Conservation (phyloP, 2,797 vertebrate species). For the Amazona ochrocephala region DNA sequence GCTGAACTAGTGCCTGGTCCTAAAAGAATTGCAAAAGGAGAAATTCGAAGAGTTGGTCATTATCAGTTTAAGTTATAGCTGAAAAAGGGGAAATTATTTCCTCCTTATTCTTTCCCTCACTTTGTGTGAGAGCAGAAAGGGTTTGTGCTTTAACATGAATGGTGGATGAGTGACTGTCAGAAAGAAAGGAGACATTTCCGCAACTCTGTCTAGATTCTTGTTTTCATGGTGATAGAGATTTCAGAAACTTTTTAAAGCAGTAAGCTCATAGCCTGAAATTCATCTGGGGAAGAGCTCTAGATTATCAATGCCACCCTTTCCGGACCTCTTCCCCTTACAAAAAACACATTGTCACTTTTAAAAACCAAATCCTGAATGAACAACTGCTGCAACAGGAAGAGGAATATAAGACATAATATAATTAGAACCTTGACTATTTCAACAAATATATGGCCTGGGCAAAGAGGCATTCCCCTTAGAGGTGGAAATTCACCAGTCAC, state of each 20-base stretch:
- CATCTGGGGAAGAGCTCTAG: background rate
- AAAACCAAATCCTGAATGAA: background rate
- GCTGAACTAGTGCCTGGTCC: background rate
- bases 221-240: background rate
- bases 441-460: background rate
- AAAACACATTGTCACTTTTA: accelerated
- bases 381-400: background rate
- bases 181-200: background rate
- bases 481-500: background rate
- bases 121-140: background rate
- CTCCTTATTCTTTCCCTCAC: background rate
- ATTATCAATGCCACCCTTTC: background rate
- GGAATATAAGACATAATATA: background rate
- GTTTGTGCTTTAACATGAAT: background rate
- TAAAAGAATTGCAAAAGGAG: background rate
- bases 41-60: background rate
- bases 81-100: background rate
- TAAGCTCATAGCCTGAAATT: background rate
- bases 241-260: background rate
- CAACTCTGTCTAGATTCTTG: background rate
- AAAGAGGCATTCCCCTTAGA: background rate
- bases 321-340: background rate
- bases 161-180: background rate
- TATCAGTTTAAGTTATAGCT: background rate
- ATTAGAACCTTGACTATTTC: background rate